These are phyloP conservation scores for Pristionchus mayeri DNA, from an alignment of 2,888 invertebrate species.

Conservation along the genomic window DNA sequence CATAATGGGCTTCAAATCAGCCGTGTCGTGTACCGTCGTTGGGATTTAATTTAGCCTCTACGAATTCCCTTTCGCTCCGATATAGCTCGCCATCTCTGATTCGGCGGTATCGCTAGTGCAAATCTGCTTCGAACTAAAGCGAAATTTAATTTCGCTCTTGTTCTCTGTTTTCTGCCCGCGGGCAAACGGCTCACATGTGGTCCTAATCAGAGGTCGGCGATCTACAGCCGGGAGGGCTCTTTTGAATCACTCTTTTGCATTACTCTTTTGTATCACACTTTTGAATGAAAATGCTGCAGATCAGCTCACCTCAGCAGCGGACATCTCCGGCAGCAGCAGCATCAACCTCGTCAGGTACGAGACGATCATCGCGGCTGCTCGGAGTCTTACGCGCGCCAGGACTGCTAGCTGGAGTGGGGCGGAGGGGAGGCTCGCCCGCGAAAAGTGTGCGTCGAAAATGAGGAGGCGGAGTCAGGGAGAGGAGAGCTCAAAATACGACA, in stretches of 20 bases:
- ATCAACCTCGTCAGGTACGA: conserved; percentile 73
- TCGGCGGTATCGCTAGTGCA: conserved; percentile 17
- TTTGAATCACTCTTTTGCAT: too few species aligned
- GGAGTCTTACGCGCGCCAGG: conserved; percentile 26
- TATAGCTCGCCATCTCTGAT: too few species aligned
- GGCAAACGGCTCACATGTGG: neutral
- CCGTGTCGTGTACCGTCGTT: too few species aligned
- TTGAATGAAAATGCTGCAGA: too few species aligned
- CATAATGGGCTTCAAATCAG: too few species aligned
- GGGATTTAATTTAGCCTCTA: too few species aligned
- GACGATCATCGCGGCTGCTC: conserved; percentile 67
- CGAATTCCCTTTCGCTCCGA: too few species aligned
- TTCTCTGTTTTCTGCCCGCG: neutral
- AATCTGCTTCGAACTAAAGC: neutral
- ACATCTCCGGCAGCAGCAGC: conserved; percentile 71
- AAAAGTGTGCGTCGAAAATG: neutral
- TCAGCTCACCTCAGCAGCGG: conserved; percentile 59
- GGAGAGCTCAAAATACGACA: conserved; percentile 7
- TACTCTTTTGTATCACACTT: too few species aligned
- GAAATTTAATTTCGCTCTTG: neutral
- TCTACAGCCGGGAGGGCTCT: neutral
- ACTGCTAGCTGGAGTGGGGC: neutral
- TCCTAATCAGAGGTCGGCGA: neutral
- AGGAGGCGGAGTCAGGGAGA: conserved; percentile 24
- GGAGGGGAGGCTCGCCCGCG: conserved; percentile 21